Base-by-base conservation (phyloP, 92 coral and sea anemone species). In the Phymanthus crucifer region DNA sequence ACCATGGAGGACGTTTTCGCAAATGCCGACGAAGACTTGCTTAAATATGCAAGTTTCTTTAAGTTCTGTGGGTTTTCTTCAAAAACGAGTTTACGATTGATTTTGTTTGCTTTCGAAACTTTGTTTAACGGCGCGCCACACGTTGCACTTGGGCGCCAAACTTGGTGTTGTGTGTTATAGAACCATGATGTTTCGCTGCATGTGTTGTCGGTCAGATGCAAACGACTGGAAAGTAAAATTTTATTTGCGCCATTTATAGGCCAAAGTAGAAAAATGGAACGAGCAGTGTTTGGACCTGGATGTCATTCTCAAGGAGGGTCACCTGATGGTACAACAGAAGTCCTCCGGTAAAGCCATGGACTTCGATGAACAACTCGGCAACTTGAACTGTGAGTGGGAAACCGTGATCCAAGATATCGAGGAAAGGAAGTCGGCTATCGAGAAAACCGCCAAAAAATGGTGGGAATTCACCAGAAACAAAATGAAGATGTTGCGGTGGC, bases 401-500 rank as follows among this genome's bases (percentile, higher is more conserved):
- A 80, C 86, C 29, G 97, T 96, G 34, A 87, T 95, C 54, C 87
- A 84, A 74, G 95, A 96, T 56, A 97, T 96, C 40, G 96, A 96
- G 75, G 90, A 86, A 72, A 90, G 89, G 82, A 96, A 93, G 81
- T 83, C 80, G 66, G 83, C 93, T 45, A 94, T 96, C 52, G 99
- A 96, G 91, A 87, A 89, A 80, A 96, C 99, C 0, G 99, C 99
- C 35, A 93, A 89, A 67, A 96, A 93, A 77, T 96, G 99, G 99
- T 96, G 99, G 99, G 99, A 96, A 70, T 96, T 96, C 83, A 96
- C 99, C 37, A 85, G 99, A 47, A 96, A 96, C 73, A 96, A 96
- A 56, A 84, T 96, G 85, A 96, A 96, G 86, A 96, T 96, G 99
- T 83, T 96, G 61, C 97, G 99, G 9, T 96, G 99, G 99, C 85